Base-by-base conservation (phyloP, 2,888 invertebrate species). In the Drosophila rellima region DNA sequence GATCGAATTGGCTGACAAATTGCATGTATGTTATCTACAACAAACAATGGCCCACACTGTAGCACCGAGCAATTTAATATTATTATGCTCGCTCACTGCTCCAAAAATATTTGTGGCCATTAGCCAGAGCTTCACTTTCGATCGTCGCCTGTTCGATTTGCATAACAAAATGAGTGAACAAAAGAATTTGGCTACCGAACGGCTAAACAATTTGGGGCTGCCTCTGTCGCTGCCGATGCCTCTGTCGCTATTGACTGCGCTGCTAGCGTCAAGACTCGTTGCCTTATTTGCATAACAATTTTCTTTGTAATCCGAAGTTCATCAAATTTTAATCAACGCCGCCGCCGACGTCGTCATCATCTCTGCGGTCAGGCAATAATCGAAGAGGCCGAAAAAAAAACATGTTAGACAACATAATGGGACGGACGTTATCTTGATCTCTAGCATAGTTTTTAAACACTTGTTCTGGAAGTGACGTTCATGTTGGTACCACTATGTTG, bases 161-260 rank as follows among this genome's bases (percentile, higher is more conserved):
- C 90, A 88, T 88, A 88, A 90, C 90, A 90, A 90, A 90, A 90
- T 80, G 78, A 68, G 74, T 69, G 69, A 87, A 88, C 85, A 90
- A 88, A 78, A 80, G 80, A 87, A 90, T 70, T 70, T 75, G 71
- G 90, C 88, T 88, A 90, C 88, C 78, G 88, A 90, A 72, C 67
- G 68, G 78, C 63, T 73, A 72, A 77, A 80, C 80, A 90, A 89
- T 87, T 85, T 82, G 70, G 79, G 81, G 79, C 82, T 76, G 59
- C 52, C 37, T 51, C 33, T 31, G 60, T 50, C 20, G 54, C 56
- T 29, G 56, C 26, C 20, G 13, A 44, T 4, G 70, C 33, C 45
- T 33, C 44, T 4, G 57, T 54, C 61, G 40, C 39, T 8, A 31
- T 44, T 40, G 62, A 50, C 73, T 47, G 65, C 56, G 60, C 67